Percentiles rank a stretch among this genome's conserved stretches.
Evolutionary conservation across 2,888 invertebrate species (phyloP).

Genomic region (Mayetiola destructor): DNA sequence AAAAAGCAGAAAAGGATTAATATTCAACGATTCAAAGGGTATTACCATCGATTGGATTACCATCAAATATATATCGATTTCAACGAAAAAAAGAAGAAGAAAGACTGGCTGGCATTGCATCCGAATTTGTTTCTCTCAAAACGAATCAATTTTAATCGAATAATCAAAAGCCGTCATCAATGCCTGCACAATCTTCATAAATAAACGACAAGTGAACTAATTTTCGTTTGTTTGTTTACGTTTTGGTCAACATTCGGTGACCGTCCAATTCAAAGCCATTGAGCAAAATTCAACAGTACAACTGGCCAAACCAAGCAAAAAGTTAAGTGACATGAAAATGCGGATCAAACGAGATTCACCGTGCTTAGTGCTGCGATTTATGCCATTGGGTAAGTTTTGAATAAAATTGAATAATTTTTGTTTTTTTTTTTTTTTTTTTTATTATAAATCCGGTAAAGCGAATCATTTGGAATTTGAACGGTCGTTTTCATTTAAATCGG

Average conservation of each 20-base stretch:
- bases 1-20: too few relatives aligned
- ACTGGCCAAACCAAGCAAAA: background rate
- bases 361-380: conserved; percentile 46
- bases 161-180: background rate
- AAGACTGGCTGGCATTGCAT: too few relatives aligned
- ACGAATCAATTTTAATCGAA: background rate
- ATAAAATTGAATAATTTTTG: background rate
- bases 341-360: conserved; percentile 50
- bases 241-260: too few relatives aligned
- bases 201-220: background rate
- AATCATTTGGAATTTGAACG: background rate
- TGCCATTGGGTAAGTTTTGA: conserved; percentile 33
- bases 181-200: background rate
- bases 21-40: too few relatives aligned
- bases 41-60: too few relatives aligned
- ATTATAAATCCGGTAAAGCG: background rate
- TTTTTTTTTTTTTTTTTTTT: background rate
- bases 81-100: too few relatives aligned
- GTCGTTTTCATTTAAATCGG: background rate
- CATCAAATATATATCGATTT: too few relatives aligned
- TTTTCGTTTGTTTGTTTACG: background rate
- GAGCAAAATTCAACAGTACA: background rate
- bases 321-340: conserved; percentile 34
- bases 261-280: background rate
- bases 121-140: too few relatives aligned